Percentiles rank a stretch among this genome's conserved stretches.
These are phyloP conservation scores for Ochropleura leucogaster DNA, from an alignment of 2,888 invertebrate species.

Conservation along the genomic window DNA sequence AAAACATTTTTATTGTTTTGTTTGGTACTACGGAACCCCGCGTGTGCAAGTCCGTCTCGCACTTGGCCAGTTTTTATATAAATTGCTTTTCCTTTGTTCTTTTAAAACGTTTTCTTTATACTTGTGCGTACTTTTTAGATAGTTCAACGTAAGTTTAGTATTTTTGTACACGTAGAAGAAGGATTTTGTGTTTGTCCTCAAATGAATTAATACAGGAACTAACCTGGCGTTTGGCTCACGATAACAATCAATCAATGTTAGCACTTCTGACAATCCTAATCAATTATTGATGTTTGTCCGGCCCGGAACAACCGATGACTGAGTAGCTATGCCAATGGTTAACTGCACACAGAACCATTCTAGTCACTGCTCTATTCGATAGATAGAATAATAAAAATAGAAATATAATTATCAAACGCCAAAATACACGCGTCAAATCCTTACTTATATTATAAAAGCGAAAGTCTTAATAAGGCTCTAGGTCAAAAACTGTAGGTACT, in stretches of 20 bases:
- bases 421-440: not conserved
- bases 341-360: not conserved
- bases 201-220: not conserved
- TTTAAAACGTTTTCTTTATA: conserved; percentile 7
- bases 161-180: not conserved
- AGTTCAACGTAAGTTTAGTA: not conserved
- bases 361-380: not conserved
- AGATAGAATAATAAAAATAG: no score
- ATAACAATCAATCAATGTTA: not conserved
- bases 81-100: not conserved
- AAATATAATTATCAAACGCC: not conserved
- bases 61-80: no score
- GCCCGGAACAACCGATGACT: not conserved
- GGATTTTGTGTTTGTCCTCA: not conserved
- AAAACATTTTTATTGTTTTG: no score
- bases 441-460: no score
- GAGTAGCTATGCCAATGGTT: not conserved
- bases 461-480: no score
- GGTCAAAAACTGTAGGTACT: no score
- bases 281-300: not conserved
- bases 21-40: no score
- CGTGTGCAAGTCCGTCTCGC: no score
- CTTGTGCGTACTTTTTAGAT: not conserved
- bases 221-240: not conserved
- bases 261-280: not conserved